Evolutionary conservation across 2,797 vertebrate genomes (phyloP), one percentile per base, ranked within the genome.

Genomic region (Lithobates pipiens): DNA sequence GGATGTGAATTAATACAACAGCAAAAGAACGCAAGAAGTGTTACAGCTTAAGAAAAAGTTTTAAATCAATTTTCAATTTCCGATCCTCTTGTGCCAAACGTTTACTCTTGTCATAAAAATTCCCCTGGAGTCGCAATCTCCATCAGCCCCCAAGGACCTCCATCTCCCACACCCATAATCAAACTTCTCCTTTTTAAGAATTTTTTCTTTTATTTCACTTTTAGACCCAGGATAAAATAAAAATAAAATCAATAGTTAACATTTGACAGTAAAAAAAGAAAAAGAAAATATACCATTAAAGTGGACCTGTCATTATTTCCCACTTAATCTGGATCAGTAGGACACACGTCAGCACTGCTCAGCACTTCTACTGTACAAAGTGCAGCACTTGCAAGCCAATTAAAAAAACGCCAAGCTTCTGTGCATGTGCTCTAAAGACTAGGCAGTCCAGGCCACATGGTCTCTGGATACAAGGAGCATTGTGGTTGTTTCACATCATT

Each of bases 41-140:
- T 6, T 25, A 46, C 61, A 77, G 50, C 65, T 77, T 83, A 63
- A 54, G n/a, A 80, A 21, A 32, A 88, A 85, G 32, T 11, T 68
- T 70, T 69, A 74, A 65, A 80, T 84, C 77, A 87, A 79, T 65
- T 86, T 89, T 89, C 79, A 82, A 80, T 82, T 87, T 88, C 78
- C 69, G 39, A 8, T 81, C 74, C 81, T 76, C 42, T 79, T 65
- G 86, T 8, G 68, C 36, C 71, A 68, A 86, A 78, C 50, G 57
- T 77, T 84, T 77, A 77, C 67, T 84, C 68, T 72, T 84, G 83
- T 72, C 76, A 72, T 83, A 80, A 80, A 50, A 80, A 63, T 39
- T 63, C 70, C 50, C 76, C 80, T 68, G 27, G 27, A 70, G 61
- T 0, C 88, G 23, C 80, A 42, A 78, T 11, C 39, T 46, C 6